Conservation (phyloP, 2,888 invertebrate genomes). For the Caenorhabditis angaria region DNA sequence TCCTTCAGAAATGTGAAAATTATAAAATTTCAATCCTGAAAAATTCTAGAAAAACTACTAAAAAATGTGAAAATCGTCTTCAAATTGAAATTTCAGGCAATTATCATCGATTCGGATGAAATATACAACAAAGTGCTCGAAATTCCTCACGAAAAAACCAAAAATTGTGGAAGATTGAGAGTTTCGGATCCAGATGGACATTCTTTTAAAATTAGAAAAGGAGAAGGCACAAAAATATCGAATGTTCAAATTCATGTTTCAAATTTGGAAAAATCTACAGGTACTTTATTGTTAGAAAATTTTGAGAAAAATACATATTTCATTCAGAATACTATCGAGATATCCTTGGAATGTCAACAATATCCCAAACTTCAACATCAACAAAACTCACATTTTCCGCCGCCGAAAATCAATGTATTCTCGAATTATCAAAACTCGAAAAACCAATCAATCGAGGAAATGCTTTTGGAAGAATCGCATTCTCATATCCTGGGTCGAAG, state of each 20-base stretch:
- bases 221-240: conserved; percentile 79
- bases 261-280: conserved; percentile 80
- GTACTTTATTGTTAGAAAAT: conserved; percentile 62
- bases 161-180: conserved; percentile 72
- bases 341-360: conserved; percentile 81
- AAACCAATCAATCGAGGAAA: conserved; percentile 81
- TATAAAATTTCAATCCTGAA: too few relatives aligned
- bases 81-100: conserved; percentile 78
- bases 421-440: conserved; percentile 53
- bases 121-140: conserved; percentile 71
- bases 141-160: conserved; percentile 24
- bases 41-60: neutral
- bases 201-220: conserved; percentile 82
- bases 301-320: neutral
- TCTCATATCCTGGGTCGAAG: conserved; percentile 81
- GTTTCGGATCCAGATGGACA: conserved; percentile 90
- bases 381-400: neutral
- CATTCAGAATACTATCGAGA: conserved; percentile 83
- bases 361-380: conserved; percentile 74
- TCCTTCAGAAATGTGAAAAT: too few relatives aligned
- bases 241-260: conserved; percentile 84
- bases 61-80: too few relatives aligned
- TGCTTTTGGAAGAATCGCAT: conserved; percentile 94
- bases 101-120: conserved; percentile 84
- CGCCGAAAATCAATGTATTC: conserved; percentile 58